phyloP scores from a whole-genome alignment of 2,113 vertebrate genomes.

The Macheiramphus alcinus region DNA sequence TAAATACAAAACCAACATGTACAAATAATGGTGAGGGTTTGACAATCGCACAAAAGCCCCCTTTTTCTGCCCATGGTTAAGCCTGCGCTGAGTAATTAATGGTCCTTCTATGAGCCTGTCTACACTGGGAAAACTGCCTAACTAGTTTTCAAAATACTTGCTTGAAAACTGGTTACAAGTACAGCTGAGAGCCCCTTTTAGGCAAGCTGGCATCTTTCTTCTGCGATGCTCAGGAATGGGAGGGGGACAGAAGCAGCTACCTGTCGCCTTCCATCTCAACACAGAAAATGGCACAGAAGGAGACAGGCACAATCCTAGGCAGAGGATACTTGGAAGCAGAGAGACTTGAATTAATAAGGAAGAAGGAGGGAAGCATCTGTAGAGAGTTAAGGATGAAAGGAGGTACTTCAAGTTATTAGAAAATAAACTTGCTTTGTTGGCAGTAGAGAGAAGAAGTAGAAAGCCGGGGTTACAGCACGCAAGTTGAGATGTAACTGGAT shows the following conservation, averaged over 20 bases:
- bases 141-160: conserved; percentile 19
- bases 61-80: conserved; percentile 27
- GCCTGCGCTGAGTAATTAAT: conserved; percentile 40
- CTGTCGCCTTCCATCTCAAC: background rate
- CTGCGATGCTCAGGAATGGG: background rate
- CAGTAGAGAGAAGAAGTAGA: background rate
- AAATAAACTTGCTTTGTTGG: conserved; percentile 25
- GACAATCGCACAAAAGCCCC: conserved; percentile 52
- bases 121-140: conserved; percentile 38
- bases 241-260: background rate
- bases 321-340: background rate
- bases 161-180: background rate
- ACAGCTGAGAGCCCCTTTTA: background rate
- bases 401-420: background rate
- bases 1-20: conserved; percentile 66
- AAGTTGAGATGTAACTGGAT: conserved; percentile 8
- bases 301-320: background rate
- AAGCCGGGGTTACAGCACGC: background rate
- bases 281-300: background rate
- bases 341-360: background rate
- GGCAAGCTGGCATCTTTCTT: background rate
- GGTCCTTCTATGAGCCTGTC: background rate
- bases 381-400: background rate
- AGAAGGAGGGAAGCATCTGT: background rate
- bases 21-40: conserved; percentile 63